phyloP scores from a whole-genome alignment of 2,113 vertebrate species.

The Rutilus rutilus region DNA sequence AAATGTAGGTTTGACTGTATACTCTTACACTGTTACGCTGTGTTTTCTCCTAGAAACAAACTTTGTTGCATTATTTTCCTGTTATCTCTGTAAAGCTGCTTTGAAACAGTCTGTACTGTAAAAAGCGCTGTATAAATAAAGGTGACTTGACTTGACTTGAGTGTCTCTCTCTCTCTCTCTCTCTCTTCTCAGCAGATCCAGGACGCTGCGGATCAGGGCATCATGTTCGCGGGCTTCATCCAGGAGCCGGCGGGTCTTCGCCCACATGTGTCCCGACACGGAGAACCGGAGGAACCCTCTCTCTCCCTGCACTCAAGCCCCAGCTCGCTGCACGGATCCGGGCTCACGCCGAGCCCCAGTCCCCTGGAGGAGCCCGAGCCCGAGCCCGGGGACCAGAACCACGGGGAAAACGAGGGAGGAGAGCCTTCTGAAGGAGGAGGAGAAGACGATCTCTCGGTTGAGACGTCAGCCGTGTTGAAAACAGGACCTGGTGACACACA shows the following conservation, averaged over 20 bases:
- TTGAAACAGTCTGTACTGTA: no score
- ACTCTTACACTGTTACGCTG: no score
- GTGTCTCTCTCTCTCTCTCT: conserved; percentile 27
- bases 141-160: no score
- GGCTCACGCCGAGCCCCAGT: conserved; percentile 69
- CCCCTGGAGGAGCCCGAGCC: conserved; percentile 60
- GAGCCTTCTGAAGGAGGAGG: conserved; percentile 26
- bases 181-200: conserved; percentile 84
- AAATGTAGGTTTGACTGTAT: no score
- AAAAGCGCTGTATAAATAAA: no score
- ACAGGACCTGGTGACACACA: conserved; percentile 63
- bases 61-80: no score
- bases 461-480: not conserved
- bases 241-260: conserved; percentile 80
- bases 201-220: conserved; percentile 90
- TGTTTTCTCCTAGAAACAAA: no score
- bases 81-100: no score
- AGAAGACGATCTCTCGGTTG: conserved; percentile 36
- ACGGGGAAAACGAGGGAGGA: not conserved
- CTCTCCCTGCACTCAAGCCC: conserved; percentile 80
- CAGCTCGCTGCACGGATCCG: conserved; percentile 76
- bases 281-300: conserved; percentile 72
- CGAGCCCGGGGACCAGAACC: conserved; percentile 28
- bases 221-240: conserved; percentile 91
- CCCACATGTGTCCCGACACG: conserved; percentile 64